These are phyloP conservation scores for Enteromius thamalakanensis DNA, from an alignment of 2,797 vertebrate species.

Conservation along the genomic window DNA sequence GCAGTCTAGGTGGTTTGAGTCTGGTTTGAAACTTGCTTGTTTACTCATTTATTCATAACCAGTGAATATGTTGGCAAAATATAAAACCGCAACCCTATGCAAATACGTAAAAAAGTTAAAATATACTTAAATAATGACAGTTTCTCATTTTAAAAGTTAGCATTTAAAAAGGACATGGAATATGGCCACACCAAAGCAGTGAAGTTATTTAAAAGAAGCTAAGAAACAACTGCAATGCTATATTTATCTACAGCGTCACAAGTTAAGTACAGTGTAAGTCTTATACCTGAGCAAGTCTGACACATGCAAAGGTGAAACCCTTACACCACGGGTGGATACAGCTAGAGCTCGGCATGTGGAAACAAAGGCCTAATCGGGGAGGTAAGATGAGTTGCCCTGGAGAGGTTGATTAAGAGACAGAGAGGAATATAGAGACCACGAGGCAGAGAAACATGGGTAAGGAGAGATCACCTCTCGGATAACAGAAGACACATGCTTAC, in stretches of 20 bases:
- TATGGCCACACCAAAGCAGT: neutral
- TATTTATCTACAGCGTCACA: neutral
- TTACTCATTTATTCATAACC: neutral
- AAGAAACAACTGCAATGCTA: conserved; percentile 2
- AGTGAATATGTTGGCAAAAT: neutral
- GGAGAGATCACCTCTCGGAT: conserved; percentile 49
- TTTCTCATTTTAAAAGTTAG: neutral
- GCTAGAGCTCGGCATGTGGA: conserved; percentile 8
- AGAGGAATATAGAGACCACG: conserved; percentile 10
- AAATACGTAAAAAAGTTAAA: neutral
- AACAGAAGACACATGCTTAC: conserved; percentile 38
- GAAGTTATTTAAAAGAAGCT: neutral
- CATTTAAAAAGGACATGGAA: neutral
- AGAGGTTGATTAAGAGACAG: conserved; percentile 40
- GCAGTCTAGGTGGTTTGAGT: neutral
- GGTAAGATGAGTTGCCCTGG: conserved; percentile 35
- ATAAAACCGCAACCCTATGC: neutral
- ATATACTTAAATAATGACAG: neutral
- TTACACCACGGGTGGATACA: conserved; percentile 11
- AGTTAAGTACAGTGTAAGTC: neutral
- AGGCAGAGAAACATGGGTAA: conserved; percentile 43
- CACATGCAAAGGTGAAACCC: conserved; percentile 30
- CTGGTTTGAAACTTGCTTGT: neutral
- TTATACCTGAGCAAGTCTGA: neutral
- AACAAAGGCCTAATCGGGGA: conserved; percentile 37